Evolutionary conservation across 2,797 vertebrate species (phyloP).

Genomic region (Malurus splendens): DNA sequence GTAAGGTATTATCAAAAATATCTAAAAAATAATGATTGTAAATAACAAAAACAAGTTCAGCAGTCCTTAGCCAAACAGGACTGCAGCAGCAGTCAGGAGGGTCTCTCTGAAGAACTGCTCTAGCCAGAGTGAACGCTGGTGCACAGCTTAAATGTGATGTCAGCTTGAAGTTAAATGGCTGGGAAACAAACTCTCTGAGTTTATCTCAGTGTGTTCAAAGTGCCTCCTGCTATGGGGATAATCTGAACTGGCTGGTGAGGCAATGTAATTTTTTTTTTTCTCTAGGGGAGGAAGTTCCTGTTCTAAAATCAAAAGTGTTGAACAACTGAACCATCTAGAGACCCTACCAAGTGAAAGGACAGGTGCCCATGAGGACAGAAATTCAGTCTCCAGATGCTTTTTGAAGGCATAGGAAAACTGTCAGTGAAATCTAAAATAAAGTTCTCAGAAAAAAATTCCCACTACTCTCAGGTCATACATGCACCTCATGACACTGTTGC

Average conservation of each 20-base stretch:
- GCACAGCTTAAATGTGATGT: not conserved
- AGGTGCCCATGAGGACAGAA: not conserved
- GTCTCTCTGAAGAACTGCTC: not conserved
- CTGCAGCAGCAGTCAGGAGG: not conserved
- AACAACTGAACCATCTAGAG: not conserved
- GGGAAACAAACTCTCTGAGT: not conserved
- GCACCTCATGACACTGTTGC: not conserved
- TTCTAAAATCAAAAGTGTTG: not conserved
- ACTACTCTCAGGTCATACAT: not conserved
- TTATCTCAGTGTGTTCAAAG: not conserved
- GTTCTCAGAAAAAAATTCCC: not conserved
- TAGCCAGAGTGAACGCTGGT: not conserved
- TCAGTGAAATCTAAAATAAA: not conserved
- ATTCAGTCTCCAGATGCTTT: not conserved
- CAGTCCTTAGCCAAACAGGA: not conserved
- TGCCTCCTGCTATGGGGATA: not conserved
- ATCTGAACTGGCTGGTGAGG: not conserved
- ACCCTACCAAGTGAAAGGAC: not conserved
- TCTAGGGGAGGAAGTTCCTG: not conserved
- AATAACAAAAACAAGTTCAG: not conserved
- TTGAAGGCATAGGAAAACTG: not conserved
- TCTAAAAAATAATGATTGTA: not conserved
- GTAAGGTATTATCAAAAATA: not conserved
- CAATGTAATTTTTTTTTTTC: not conserved
- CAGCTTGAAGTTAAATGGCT: not conserved